A percentile compares a stretch with the other conserved stretches of the same genome.
These are phyloP conservation scores for Megamerina dolium DNA, from an alignment of 2,888 invertebrate species.

Conservation along the genomic window DNA sequence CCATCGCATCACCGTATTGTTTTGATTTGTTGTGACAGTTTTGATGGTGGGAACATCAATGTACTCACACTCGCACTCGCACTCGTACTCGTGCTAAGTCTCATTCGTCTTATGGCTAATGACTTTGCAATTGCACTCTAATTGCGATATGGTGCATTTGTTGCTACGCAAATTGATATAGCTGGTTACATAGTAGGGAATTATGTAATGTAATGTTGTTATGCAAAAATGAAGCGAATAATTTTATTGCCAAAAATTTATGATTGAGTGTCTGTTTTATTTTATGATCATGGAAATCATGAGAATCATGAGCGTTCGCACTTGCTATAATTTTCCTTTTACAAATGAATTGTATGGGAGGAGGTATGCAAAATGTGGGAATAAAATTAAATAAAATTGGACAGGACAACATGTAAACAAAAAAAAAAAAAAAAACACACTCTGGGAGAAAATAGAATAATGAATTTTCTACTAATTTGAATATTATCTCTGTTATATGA, in stretches of 20 bases:
- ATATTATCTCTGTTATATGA: too few species aligned
- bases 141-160: slow-evolving; percentile 35
- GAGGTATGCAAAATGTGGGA: too few species aligned
- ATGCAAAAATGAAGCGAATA: slow-evolving; percentile 46
- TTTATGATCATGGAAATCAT: too few species aligned
- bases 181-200: neutral
- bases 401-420: too few species aligned
- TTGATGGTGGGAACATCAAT: slow-evolving; percentile 31
- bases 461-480: too few species aligned
- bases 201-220: slow-evolving; percentile 35
- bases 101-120: neutral
- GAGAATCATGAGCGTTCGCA: too few species aligned
- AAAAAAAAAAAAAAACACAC: too few species aligned
- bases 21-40: slow-evolving; percentile 49
- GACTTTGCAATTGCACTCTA: slow-evolving; percentile 14
- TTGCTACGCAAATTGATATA: neutral
- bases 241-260: slow-evolving; percentile 47
- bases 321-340: too few species aligned
- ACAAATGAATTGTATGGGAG: too few species aligned
- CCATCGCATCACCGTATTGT: slow-evolving; percentile 21
- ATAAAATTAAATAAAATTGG: too few species aligned
- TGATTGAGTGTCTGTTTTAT: slow-evolving; percentile 32
- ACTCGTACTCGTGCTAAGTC: too few species aligned
- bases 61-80: neutral
- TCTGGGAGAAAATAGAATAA: too few species aligned